Conservation (phyloP, 2,797 vertebrate genomes). For the Vultur gryphus region DNA sequence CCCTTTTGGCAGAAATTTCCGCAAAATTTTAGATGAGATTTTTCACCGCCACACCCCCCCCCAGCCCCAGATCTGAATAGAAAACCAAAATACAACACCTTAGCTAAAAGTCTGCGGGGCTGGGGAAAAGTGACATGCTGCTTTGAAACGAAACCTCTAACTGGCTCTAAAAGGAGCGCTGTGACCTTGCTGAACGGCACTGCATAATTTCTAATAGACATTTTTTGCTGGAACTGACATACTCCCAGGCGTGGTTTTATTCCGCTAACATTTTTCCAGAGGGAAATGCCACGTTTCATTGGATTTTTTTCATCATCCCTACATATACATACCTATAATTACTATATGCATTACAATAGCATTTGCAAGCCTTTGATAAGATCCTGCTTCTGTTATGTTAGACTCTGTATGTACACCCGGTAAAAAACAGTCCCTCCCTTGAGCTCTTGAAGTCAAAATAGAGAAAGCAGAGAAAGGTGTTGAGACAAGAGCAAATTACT, state of each 20-base stretch:
- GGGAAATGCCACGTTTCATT: conserved; percentile 42
- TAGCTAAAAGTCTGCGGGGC: neutral
- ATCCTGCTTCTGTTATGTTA: neutral
- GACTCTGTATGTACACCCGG: neutral
- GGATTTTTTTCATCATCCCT: neutral
- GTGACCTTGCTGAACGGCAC: conserved; percentile 51
- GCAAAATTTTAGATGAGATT: neutral
- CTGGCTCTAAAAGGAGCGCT: neutral
- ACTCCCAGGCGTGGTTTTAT: conserved; percentile 24
- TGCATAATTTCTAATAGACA: conserved; percentile 53
- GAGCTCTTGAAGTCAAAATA: conserved; percentile 46
- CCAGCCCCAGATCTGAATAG: neutral
- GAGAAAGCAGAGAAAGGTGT: conserved; percentile 6
- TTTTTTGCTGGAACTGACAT: conserved; percentile 42
- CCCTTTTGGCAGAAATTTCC: neutral
- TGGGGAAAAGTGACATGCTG: neutral
- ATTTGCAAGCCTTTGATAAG: neutral
- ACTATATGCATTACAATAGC: conserved; percentile 31
- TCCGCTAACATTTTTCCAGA: neutral
- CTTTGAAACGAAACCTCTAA: conserved; percentile 8
- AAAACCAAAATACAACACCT: neutral
- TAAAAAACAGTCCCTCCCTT: conserved; percentile 37
- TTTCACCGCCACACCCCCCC: no score
- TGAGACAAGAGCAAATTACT: conserved; percentile 50
- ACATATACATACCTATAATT: conserved; percentile 32